Base-by-base conservation (phyloP, 35 echinoderm and acorn worm species). In the Heliocidaris erythrogramma region DNA sequence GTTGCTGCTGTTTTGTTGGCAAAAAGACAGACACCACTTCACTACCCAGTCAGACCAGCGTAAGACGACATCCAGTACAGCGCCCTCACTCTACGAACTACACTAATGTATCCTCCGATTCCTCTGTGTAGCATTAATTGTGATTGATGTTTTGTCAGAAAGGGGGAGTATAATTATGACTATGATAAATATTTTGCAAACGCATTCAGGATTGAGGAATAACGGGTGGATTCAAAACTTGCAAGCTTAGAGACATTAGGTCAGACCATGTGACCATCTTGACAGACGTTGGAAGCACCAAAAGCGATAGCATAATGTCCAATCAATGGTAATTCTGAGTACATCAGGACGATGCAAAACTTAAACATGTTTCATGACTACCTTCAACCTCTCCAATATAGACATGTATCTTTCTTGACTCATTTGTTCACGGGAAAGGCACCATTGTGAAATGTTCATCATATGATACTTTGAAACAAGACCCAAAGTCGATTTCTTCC, bases 21-120 rank as follows among this genome's bases (percentile, higher is more conserved):
- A 42, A 86, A 52, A 49, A 65, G 59, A 48, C 71, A 47, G 94
- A 94, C 84, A 92, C 93, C 21, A 35, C 49, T 18, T 85, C 61
- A 35, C 69, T 49, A 88, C 69, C 90, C 2, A 97, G 95, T 27
- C 94, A 78, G 21, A 56, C 88, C 7, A 91, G 88, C 2, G 90
- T 91, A 9, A 93, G 97, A 32, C 92, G 90, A 8, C 93, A 94
- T 49, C 92, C 97, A 2, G 78, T 94, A 78, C 85, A 90, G 30
- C 95, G 95, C n/a, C 90, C 95, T 32, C 92, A 94, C 30, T 52
- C 96, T 89, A 86, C 89, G 31, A 94, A 96, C 59, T 97, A 97
- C 85, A 97, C 97, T 32, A 96, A 97, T 89, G 97, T 97, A 29
- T 97, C 97, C 35, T 97, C 97, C 12, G 97, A 96, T 88, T 94